Percentiles rank a stretch among this genome's conserved stretches.
These are phyloP conservation scores for Sarcoramphus papa DNA, from an alignment of 2,797 vertebrate species.

Conservation along the genomic window DNA sequence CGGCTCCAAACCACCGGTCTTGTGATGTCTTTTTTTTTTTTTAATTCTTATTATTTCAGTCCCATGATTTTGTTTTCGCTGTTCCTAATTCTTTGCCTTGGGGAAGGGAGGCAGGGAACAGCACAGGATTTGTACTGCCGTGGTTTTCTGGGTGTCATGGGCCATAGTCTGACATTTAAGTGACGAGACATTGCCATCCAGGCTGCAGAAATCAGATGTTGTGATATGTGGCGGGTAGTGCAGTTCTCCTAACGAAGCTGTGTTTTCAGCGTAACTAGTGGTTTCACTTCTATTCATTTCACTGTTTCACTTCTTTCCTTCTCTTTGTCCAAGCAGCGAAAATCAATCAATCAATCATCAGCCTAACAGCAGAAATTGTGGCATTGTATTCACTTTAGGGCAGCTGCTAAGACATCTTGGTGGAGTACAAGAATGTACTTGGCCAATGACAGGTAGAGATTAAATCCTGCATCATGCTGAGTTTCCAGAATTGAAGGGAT, in stretches of 20 bases:
- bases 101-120: slow-evolving; percentile 15
- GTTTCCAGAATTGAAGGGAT: neutral
- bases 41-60: slow-evolving; percentile 35
- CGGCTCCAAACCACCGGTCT: neutral
- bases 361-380: neutral
- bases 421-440: neutral
- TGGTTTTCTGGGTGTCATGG: neutral
- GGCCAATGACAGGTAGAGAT: neutral
- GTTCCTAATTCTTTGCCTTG: slow-evolving; percentile 4
- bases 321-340: neutral
- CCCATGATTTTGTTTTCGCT: slow-evolving; percentile 50
- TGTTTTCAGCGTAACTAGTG: neutral
- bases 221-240: neutral
- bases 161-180: neutral
- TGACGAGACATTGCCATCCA: neutral
- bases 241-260: neutral
- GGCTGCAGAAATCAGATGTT: neutral
- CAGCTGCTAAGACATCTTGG: neutral
- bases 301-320: neutral
- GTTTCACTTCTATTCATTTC: neutral
- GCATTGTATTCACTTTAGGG: neutral
- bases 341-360: neutral
- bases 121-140: neutral
- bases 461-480: neutral
- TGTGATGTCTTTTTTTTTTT: neutral